Conservation (phyloP, 1,140 invertebrate species). For the Meloidogyne exigua region DNA sequence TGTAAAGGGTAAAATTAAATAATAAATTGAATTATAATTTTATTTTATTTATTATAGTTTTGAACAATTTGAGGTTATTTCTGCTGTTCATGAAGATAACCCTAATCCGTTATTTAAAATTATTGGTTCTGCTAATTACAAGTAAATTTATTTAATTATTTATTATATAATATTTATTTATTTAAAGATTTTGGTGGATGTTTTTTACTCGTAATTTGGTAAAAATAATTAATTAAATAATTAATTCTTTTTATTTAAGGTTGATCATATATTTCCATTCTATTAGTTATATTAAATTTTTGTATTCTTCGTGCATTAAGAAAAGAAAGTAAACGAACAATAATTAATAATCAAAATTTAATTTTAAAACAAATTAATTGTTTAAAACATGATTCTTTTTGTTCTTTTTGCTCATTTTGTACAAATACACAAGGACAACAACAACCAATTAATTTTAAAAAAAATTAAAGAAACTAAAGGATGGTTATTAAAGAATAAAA, state of each 20-base stretch:
- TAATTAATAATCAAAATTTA: not conserved
- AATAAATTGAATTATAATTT: not conserved
- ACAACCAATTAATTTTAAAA: not conserved
- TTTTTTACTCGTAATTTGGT: constrained; percentile 54
- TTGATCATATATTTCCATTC: not conserved
- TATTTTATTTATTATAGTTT: not conserved
- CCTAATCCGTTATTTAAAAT: not conserved
- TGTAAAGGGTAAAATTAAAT: constrained; percentile 47
- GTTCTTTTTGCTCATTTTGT: not conserved
- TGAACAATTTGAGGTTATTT: constrained; percentile 43
- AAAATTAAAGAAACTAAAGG: not conserved
- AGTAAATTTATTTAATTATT: not conserved
- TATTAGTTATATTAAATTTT: not conserved
- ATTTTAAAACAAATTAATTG: not conserved
- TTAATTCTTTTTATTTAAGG: constrained; percentile 30
- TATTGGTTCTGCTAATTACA: not conserved
- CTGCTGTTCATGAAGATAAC: constrained; percentile 27
- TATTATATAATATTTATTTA: not conserved
- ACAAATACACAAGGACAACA: not conserved
- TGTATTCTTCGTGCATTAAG: not conserved
- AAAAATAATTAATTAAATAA: constrained; percentile 2
- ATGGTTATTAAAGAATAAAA: not conserved
- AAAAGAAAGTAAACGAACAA: not conserved
- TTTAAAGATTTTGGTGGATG: constrained; percentile 60
- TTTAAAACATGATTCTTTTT: not conserved